Base-by-base conservation (phyloP, 2,888 invertebrate genomes). In the Dicyrtoma fusca region DNA sequence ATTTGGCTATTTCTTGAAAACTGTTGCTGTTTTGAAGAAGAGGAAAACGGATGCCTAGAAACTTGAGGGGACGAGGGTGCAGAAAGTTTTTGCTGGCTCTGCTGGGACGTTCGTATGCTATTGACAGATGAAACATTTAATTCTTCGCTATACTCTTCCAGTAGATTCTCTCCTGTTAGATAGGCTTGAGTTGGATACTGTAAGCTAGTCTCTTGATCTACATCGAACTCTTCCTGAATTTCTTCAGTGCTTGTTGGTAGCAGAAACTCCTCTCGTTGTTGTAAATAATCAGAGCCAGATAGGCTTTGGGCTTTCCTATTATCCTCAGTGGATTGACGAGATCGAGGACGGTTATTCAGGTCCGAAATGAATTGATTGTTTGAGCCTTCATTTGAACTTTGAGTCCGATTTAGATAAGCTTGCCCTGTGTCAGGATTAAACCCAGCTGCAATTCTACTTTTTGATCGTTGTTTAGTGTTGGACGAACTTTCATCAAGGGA, bases 191-290 rank as follows among this genome's bases (percentile, higher is more conserved):
- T 21, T 5, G 68, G 68, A 57, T 68, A 68, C 21, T 45, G 44
- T n/a, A 68, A 21, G 34, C 44, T 21, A 1, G 19, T 45, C 23
- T 13, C 61, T 42, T 55, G 42, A 17, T 68, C 55, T 6, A 57
- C 57, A 26, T 68, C 68, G 25, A 68, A 68, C 23, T 68, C 68
- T 26, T 68, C 66, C 11, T 42, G 44, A 55, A 68, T 21, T 44
- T 68, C 55, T 23, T 68, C 19, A 5, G 34, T 68, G 44, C 55
- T 68, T 14, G 23, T 14, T 51, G 53, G 42, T 19, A 53, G n/a
- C 3, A 14, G 14, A n/a, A 4, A 26, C n/a, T 14, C 21, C n/a
- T 62, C 62, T 26, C n/a, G n/a, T n/a, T 61, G 23, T 8, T 21
- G 17, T 34, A 26, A 26, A 14, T 59, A 26, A 34, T 59, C 34